These are phyloP conservation scores for Odontesthes bonariensis DNA, from an alignment of 2,113 vertebrate species.

Conservation along the genomic window DNA sequence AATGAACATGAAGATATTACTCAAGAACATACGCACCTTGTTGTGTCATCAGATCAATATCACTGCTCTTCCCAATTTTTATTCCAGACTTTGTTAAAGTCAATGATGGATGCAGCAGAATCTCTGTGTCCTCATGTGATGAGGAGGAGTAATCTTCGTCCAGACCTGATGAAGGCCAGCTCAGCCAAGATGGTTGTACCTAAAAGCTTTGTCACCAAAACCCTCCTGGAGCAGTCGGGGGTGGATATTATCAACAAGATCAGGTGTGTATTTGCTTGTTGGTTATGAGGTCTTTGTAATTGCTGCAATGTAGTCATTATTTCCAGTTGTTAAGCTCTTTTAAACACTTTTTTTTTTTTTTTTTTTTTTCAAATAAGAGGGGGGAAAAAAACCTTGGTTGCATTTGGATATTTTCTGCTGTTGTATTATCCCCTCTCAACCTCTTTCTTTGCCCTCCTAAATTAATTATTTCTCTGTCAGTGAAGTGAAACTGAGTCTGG, in stretches of 20 bases:
- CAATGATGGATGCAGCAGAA: conserved; percentile 94
- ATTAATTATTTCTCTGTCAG: conserved; percentile 65
- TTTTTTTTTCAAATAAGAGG: too few relatives aligned
- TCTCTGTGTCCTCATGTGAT: conserved; percentile 94
- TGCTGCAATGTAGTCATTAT: not conserved
- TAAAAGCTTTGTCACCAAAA: conserved; percentile 93
- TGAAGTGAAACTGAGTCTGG: conserved; percentile 95
- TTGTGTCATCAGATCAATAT: not conserved
- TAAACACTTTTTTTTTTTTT: not conserved
- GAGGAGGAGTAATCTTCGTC: conserved; percentile 88
- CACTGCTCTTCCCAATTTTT: not conserved
- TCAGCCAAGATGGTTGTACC: conserved; percentile 93
- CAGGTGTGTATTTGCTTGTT: conserved; percentile 80
- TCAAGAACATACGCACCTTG: too few relatives aligned
- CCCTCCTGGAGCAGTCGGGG: conserved; percentile 95
- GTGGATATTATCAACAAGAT: conserved; percentile 99
- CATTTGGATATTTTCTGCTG: too few relatives aligned
- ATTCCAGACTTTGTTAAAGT: conserved; percentile 88
- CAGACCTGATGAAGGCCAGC: conserved; percentile 91
- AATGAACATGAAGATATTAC: too few relatives aligned
- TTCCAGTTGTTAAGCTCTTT: not conserved
- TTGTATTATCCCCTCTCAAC: not conserved
- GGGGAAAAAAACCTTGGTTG: too few relatives aligned
- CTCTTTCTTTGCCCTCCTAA: conserved; percentile 3
- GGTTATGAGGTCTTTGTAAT: not conserved